These are phyloP conservation scores for Alethe diademata DNA, from an alignment of 2,113 vertebrate species.

Conservation along the genomic window DNA sequence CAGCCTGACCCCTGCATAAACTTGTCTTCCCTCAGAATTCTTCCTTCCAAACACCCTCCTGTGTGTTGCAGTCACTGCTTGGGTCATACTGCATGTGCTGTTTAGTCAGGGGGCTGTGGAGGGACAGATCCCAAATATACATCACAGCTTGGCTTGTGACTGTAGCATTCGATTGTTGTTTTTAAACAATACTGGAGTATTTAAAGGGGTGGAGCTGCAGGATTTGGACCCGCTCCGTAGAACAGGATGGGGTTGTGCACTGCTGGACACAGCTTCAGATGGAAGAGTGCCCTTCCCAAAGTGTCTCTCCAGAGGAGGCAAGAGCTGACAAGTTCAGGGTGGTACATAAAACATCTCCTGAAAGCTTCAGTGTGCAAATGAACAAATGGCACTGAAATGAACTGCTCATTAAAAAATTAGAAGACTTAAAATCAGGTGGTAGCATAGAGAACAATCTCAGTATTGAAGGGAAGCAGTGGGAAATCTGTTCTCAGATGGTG, in stretches of 20 bases:
- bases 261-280: rapidly evolving
- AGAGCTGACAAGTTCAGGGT: neutral
- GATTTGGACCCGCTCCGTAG: rapidly evolving
- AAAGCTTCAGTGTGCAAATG: neutral
- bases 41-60: neutral
- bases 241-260: rapidly evolving
- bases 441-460: neutral
- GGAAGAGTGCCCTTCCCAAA: neutral
- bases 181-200: rapidly evolving
- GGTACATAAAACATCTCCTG: neutral
- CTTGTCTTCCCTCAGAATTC: neutral
- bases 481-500: neutral
- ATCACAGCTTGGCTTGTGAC: rapidly evolving
- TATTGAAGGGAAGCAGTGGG: neutral
- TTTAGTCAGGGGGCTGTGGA: neutral
- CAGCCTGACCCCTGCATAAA: neutral
- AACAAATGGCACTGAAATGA: neutral
- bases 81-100: rapidly evolving
- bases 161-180: rapidly evolving
- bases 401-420: neutral
- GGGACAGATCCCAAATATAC: neutral
- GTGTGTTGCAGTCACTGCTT: rapidly evolving
- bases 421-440: neutral
- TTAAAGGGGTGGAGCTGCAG: neutral
- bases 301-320: neutral